A percentile compares a stretch with the other conserved stretches of the same genome.
Evolutionary conservation across 1,140 invertebrate species (phyloP).

Genomic region (Pristionchus pacificus): DNA sequence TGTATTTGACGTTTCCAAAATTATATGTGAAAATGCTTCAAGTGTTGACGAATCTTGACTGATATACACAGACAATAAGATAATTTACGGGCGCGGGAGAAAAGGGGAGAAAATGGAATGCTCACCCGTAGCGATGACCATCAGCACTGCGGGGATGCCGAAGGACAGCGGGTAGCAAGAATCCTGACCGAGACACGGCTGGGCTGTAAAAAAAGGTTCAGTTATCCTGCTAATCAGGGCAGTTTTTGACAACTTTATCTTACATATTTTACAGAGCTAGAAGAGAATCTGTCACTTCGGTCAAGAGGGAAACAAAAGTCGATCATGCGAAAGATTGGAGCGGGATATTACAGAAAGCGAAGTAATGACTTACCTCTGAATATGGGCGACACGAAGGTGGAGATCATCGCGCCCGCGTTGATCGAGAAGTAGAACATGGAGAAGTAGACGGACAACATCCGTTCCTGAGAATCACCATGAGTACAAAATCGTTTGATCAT

Average conservation of each 20-base stretch:
- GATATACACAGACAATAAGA: background rate
- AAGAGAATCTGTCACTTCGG: too few species aligned
- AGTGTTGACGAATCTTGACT: background rate
- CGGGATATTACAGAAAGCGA: background rate
- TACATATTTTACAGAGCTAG: too few species aligned
- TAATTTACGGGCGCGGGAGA: background rate
- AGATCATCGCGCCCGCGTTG: slow-evolving; percentile 82
- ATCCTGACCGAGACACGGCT: slow-evolving; percentile 52
- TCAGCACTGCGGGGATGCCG: slow-evolving; percentile 58
- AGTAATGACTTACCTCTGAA: slow-evolving; percentile 62
- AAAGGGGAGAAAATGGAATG: background rate
- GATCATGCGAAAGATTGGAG: background rate
- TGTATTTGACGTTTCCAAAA: background rate
- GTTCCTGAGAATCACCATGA: slow-evolving; percentile 7
- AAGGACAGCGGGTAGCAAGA: slow-evolving; percentile 58
- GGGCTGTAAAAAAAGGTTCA: slow-evolving; percentile 25
- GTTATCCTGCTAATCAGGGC: background rate
- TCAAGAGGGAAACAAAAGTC: too few species aligned
- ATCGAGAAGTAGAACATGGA: slow-evolving; percentile 88
- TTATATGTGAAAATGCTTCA: background rate
- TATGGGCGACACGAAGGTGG: slow-evolving; percentile 81
- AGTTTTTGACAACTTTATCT: too few species aligned
- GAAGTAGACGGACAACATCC: slow-evolving; percentile 69
- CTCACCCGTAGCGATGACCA: slow-evolving; percentile 54
- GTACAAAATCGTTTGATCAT: too few species aligned